These are phyloP conservation scores for Halichondria panicea DNA, from an alignment of 37 sponge, comb jelly and placozoan genomes.

Conservation along the genomic window DNA sequence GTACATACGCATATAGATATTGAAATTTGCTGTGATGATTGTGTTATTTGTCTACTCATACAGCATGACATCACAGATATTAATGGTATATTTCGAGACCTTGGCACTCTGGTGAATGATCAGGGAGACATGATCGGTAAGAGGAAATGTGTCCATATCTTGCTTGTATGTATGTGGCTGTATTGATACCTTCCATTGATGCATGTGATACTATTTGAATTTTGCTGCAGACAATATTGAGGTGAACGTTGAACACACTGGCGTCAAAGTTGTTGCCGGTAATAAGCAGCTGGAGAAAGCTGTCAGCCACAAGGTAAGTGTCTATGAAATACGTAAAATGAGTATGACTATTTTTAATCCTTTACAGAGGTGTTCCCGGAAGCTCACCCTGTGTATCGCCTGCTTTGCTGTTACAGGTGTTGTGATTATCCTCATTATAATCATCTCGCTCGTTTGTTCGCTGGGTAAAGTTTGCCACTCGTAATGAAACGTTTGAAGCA, in stretches of 20 bases:
- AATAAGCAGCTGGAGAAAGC: slow-evolving; percentile 68
- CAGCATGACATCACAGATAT: slow-evolving; percentile 85
- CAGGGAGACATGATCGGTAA: slow-evolving; percentile 91
- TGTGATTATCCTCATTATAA: slow-evolving; percentile 31
- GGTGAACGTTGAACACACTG: slow-evolving; percentile 63
- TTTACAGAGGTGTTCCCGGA: slow-evolving; percentile 51
- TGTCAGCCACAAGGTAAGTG: slow-evolving; percentile 55
- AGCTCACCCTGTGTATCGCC: slow-evolving; percentile 30
- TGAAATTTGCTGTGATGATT: background rate
- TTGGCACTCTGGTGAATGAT: slow-evolving; percentile 87
- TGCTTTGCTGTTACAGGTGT: slow-evolving; percentile 20
- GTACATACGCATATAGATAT: background rate
- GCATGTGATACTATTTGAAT: background rate
- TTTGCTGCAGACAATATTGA: slow-evolving; percentile 71
- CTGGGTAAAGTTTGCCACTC: background rate
- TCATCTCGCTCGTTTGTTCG: slow-evolving; percentile 24
- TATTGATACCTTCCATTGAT: too few relatives aligned
- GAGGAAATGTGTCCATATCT: background rate
- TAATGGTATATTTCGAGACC: slow-evolving; percentile 87
- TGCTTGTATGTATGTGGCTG: slow-evolving; percentile 19
- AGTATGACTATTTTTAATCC: too few relatives aligned
- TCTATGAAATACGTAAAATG: background rate
- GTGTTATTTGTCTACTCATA: background rate
- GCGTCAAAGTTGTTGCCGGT: slow-evolving; percentile 48
- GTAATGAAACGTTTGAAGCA: too few relatives aligned